Evolutionary conservation across 2,797 vertebrate species (phyloP), one percentile per base, ranked within the genome.

Genomic region (Argentina silus): DNA sequence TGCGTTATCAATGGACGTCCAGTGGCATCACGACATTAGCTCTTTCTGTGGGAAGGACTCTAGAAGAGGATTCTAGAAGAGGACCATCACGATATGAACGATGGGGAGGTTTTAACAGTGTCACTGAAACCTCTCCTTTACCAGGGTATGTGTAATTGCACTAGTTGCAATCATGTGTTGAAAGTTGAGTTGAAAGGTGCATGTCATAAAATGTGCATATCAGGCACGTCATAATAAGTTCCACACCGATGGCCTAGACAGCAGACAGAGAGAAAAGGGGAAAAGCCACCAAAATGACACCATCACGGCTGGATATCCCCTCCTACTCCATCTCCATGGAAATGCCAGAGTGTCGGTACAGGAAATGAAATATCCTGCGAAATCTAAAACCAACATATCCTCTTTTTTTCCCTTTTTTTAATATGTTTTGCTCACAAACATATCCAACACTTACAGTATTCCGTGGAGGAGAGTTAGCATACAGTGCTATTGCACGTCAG

Each of bases 191-290:
- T 1, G 27, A 36, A 56, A 67, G 21, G 45, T 75, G 66, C 75
- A 70, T 67, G 59, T 59, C 73, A 62, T 74, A 72, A 64, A 66
- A 19, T 55, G 65, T 72, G 47, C 61, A 47, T 56, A 79, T 77
- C 69, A 50, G 65, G 76, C 64, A 73, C 50, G 44, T 67, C 53
- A 11, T 60, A 50, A 70, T 9, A n/a, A n/a, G 3, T 42, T 67
- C 27, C 27, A 9, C 43, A 17, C 21, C 9, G 9, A 4, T 11
- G 15, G 44, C 8, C n/a, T 12, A 7, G 10, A 66, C 19, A 67
- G 21, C 47, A 51, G 17, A 36, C 19, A 14, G 17, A 1, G 57
- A 36, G 27, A 36, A 36, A 2, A 36, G 4, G 27, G 27, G 27
- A 36, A 4, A 2, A 36, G 27, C 27, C 27, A 36, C 27, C 27